phyloP scores from a whole-genome alignment of 1,140 invertebrate genomes.

The Potamilus streckersoni region DNA sequence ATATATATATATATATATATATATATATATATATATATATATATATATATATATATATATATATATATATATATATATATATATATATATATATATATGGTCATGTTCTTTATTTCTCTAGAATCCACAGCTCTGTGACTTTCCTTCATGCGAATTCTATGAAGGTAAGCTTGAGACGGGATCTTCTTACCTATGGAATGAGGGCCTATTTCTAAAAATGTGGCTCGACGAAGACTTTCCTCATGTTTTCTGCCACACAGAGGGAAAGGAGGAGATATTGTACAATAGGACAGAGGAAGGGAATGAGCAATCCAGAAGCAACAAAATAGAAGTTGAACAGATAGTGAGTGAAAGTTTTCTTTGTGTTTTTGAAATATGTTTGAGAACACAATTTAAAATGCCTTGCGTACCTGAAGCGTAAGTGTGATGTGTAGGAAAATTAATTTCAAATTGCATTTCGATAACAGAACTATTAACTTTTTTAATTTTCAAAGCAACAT shows the following conservation, averaged over 20 bases:
- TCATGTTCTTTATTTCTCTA: conserved; percentile 15
- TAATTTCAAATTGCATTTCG: no score
- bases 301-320: conserved; percentile 57
- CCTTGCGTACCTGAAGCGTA: not conserved
- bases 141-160: conserved; percentile 57
- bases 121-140: conserved; percentile 52
- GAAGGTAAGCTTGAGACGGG: conserved; percentile 34
- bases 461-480: no score
- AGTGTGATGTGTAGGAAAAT: no score
- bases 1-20: no score
- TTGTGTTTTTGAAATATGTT: no score
- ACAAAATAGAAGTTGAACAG: conserved; percentile 47
- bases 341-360: conserved; percentile 37
- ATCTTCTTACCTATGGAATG: not conserved
- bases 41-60: no score
- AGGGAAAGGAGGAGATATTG: conserved; percentile 52
- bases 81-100: conserved; percentile 39
- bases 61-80: conserved; percentile 63
- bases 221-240: conserved; percentile 18
- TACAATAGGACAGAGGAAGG: conserved; percentile 56
- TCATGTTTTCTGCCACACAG: conserved; percentile 52
- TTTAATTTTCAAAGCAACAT: no score
- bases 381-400: no score
- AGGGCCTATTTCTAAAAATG: not conserved
- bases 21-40: no score